Evolutionary conservation across 2,113 vertebrate genomes (phyloP).

Genomic region (Brachionichthys hirsutus): DNA sequence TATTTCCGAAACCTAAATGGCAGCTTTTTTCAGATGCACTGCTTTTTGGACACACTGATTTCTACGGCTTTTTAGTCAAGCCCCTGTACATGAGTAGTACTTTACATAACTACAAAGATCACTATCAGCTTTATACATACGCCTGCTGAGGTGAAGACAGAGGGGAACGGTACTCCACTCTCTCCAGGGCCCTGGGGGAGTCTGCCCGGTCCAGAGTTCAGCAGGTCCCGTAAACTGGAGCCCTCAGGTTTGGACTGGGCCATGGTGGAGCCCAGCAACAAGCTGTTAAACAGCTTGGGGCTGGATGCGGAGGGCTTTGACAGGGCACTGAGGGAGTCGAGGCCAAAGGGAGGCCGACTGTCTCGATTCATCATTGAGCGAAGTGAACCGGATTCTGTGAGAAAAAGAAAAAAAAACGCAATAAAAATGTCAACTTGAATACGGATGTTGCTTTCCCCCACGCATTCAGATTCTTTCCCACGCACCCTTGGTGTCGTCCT

Average conservation of each 20-base stretch:
- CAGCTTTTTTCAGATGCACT: too few species aligned
- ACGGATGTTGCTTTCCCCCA: not conserved
- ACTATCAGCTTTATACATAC: conserved; percentile 72
- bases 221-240: conserved; percentile 94
- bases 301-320: conserved; percentile 88
- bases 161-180: conserved; percentile 90
- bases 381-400: conserved; percentile 86
- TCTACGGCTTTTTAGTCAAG: not conserved
- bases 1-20: too few species aligned
- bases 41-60: too few species aligned
- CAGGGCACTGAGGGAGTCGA: conserved; percentile 91
- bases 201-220: conserved; percentile 94
- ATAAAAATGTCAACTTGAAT: conserved; percentile 1
- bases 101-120: not conserved
- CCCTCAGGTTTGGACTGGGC: conserved; percentile 93
- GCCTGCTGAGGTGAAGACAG: conserved; percentile 88
- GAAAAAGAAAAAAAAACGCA: not conserved
- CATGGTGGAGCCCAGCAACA: conserved; percentile 88
- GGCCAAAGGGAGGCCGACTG: conserved; percentile 87
- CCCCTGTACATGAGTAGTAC: not conserved
- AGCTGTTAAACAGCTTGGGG: conserved; percentile 95
- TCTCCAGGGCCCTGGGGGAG: conserved; percentile 89
- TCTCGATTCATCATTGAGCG: conserved; percentile 93
- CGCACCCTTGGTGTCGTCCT: conserved; percentile 96
- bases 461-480: not conserved